Percentiles rank a stretch among this genome's conserved stretches.
phyloP scores from a whole-genome alignment of 2,888 invertebrate species.

The Bhutanitis thaidina region DNA sequence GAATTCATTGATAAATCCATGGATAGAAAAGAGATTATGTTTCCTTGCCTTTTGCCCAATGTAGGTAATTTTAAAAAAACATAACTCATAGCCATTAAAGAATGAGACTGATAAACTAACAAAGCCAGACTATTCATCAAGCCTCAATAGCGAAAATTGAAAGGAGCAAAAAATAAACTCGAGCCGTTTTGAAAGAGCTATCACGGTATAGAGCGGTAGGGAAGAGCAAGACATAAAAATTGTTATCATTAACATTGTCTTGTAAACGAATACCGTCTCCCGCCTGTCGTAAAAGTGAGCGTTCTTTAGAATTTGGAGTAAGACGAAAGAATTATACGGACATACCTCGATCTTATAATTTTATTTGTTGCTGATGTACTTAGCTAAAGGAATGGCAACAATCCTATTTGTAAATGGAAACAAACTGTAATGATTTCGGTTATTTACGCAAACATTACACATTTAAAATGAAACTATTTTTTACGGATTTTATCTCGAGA shows the following conservation, averaged over 20 bases:
- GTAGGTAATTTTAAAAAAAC: no score
- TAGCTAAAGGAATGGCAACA: no score
- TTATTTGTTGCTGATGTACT: no score
- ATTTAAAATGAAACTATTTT: no score
- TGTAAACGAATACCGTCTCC: conserved; percentile 39
- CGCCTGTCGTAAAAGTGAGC: conserved; percentile 39
- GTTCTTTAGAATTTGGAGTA: conserved; percentile 37
- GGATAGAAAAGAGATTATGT: neutral
- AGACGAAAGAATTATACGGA: conserved; percentile 27
- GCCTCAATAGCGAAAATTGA: conserved; percentile 29
- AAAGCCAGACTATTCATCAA: conserved; percentile 32
- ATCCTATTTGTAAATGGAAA: no score
- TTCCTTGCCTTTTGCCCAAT: neutral
- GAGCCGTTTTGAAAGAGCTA: conserved; percentile 19
- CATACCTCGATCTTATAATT: no score
- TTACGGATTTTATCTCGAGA: no score
- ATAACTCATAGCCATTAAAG: conserved; percentile 13
- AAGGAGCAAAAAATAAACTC: conserved; percentile 27
- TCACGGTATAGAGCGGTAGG: conserved; percentile 10
- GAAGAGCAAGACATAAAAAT: conserved; percentile 38
- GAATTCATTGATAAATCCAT: no score
- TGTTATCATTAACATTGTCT: conserved; percentile 49
- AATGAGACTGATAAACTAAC: conserved; percentile 28
- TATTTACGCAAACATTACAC: no score
- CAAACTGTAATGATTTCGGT: no score